Percentiles rank a stretch among this genome's conserved stretches.
phyloP scores from a whole-genome alignment of 2,113 vertebrate species.

The Phalacrocorax carbo region DNA sequence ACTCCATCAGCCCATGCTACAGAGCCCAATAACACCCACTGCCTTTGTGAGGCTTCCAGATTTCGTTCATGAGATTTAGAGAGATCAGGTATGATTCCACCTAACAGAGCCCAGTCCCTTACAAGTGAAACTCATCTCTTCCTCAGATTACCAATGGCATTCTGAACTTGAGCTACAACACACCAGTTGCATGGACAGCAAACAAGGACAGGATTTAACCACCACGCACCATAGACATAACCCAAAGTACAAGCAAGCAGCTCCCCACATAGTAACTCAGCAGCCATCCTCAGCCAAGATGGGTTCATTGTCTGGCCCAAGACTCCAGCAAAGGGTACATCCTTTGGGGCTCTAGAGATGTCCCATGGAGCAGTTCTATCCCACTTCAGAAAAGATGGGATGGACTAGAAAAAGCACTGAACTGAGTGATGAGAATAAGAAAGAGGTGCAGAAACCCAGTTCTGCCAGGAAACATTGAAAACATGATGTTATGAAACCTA shows the following conservation, averaged over 20 bases:
- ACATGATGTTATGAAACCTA: not conserved
- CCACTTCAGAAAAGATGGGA: not conserved
- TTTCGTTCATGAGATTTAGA: not conserved
- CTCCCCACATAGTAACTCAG: not conserved
- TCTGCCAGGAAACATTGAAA: slow-evolving; percentile 20
- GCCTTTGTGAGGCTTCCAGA: not conserved
- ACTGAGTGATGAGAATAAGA: not conserved
- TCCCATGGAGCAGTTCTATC: not conserved
- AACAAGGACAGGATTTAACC: not conserved
- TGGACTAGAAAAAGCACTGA: not conserved
- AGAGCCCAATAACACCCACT: not conserved
- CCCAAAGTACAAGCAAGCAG: not conserved
- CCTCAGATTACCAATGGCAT: not conserved
- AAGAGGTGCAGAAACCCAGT: slow-evolving; percentile 19
- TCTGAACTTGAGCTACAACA: not conserved
- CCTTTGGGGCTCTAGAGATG: not conserved
- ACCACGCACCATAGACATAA: not conserved
- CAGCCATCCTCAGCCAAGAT: not conserved
- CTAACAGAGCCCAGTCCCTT: not conserved
- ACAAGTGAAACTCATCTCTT: not conserved
- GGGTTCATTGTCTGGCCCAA: not conserved
- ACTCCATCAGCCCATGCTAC: not conserved
- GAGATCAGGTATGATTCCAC: not conserved
- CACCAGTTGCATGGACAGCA: not conserved
- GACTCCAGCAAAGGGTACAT: not conserved